Percentiles rank a stretch among this genome's conserved stretches.
Conservation (phyloP, 2,797 vertebrate genomes). For the Notolepis coatsorum region DNA sequence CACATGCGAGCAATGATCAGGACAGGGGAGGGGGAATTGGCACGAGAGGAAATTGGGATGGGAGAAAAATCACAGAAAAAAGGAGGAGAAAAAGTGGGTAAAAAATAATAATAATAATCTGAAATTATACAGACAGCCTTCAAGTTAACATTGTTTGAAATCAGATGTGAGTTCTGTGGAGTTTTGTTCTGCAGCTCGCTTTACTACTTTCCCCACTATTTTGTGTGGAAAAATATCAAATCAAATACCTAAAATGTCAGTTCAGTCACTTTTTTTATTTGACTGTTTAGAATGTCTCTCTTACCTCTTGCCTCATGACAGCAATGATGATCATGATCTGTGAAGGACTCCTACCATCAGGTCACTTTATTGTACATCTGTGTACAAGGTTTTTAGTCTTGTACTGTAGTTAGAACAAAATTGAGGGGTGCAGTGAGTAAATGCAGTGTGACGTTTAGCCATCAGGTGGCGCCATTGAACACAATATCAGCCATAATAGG, state of each 20-base stretch:
- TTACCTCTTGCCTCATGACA: conserved; percentile 6
- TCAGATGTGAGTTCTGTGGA: not conserved
- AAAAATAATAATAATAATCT: too few species aligned
- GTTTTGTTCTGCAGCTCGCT: conserved; percentile 15
- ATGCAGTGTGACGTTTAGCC: conserved; percentile 49
- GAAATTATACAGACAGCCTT: too few species aligned
- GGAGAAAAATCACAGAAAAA: too few species aligned
- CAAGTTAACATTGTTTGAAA: too few species aligned
- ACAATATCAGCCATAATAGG: conserved; percentile 4
- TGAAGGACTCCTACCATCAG: conserved; percentile 7
- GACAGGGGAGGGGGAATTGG: too few species aligned
- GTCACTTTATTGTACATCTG: not conserved
- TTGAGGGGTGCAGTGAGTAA: not conserved
- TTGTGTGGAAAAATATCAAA: not conserved
- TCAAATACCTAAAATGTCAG: not conserved
- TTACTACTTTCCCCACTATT: not conserved
- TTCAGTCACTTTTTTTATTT: conserved; percentile 22
- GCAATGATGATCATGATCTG: conserved; percentile 11
- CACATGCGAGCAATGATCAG: too few species aligned
- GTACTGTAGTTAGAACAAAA: conserved; percentile 15
- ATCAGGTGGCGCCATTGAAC: conserved; percentile 63
- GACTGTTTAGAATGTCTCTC: not conserved
- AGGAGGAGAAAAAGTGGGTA: too few species aligned
- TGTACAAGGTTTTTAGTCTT: not conserved
- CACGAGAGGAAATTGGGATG: too few species aligned